Base-by-base conservation (phyloP, 2,888 invertebrate species). In the Stomorhina lunata region DNA sequence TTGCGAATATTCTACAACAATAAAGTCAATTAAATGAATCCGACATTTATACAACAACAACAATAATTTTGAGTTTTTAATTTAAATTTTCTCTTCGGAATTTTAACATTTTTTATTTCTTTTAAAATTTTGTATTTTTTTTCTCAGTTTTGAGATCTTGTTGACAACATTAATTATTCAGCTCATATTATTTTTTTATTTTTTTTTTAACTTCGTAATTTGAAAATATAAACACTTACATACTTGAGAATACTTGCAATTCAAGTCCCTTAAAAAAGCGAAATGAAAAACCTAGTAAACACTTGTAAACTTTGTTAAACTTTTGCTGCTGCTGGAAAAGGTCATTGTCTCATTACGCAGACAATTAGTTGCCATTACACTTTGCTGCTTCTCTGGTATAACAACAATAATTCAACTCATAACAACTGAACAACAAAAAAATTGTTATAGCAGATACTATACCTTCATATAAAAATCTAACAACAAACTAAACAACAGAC, bases 261-360 rank as follows among this genome's bases (percentile, higher is more conserved):
- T n/a, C n/a, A n/a, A n/a, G n/a, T n/a, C n/a, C n/a, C n/a, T n/a
- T n/a, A n/a, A 15, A 32, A 17, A 55, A 9, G 7, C 3, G 25
- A 34, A 34, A 37, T 29, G 29, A n/a, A 50, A 63, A 57, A 71
- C 9, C 0, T 20, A 37, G 45, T 50, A 57, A 66, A 71, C 69
- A 75, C 17, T 78, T 69, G 40, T 45, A 45, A 72, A 55, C 59
- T 40, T 57, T 48, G 20, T n/a, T 25, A 50, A 71, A 57, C 45
- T 55, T 75, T 73, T 57, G 57, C 63, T 57, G 34, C 20, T 61
- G 50, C 22, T 66, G 34, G 50, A 84, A 78, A 84, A 80, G 84
- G 84, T 84, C 84, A 84, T 82, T 84, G 84, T 80, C 84, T 84
- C 80, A 84, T 84, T 84, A 84, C 84, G 79, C 82, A 82, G 79